Evolutionary conservation across 1,140 invertebrate species (phyloP), one percentile per base, ranked within the genome.

Genomic region (Drosophila kikkawai): DNA sequence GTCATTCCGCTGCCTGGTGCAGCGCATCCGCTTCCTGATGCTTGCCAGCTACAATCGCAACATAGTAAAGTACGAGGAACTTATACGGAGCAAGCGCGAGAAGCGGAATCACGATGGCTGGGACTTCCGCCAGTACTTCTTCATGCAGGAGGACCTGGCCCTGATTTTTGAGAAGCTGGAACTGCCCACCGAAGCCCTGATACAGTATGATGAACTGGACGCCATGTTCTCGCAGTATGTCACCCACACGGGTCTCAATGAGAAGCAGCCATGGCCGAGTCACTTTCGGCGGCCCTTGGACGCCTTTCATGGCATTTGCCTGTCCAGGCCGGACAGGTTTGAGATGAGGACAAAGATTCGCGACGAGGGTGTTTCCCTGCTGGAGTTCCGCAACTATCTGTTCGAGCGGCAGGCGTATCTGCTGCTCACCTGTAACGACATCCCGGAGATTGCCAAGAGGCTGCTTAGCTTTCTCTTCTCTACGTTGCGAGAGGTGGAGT

Each of bases 131-230:
- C 95, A 97, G 91, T 99, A 99, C 94, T 99, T 99, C 94, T 95
- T 98, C 79, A 94, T 99, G 75, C 94, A 99, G 96, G 98, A 99
- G 94, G 97, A 99, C 94, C 94, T 99, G 78, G 98, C 98, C 56
- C 97, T 99, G 94, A 97, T 98, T 67, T 95, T 99, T 79, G 97
- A 99, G 95, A 98, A 98, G 96, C 93, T 99, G 69, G 97, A 97
- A 65, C 94, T 99, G 53, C 96, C 97, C 93, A 98, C 99, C 82
- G 98, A 99, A 94, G 97, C 98, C 29, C 93, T 99, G 67, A 96
- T 99, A 51, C 98, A 99, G 90, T 99, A 99, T 93, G 98, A 99
- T 94, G 98, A 99, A 94, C 93, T 99, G 79, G 98, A 99, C 94
- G 98, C 98, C 59, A 94, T 99, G 55, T 99, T 99, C 93, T 98